Percentiles rank a stretch among this genome's conserved stretches.
phyloP scores from a whole-genome alignment of 2,797 vertebrate species.

The Xiphophorus birchmanni region DNA sequence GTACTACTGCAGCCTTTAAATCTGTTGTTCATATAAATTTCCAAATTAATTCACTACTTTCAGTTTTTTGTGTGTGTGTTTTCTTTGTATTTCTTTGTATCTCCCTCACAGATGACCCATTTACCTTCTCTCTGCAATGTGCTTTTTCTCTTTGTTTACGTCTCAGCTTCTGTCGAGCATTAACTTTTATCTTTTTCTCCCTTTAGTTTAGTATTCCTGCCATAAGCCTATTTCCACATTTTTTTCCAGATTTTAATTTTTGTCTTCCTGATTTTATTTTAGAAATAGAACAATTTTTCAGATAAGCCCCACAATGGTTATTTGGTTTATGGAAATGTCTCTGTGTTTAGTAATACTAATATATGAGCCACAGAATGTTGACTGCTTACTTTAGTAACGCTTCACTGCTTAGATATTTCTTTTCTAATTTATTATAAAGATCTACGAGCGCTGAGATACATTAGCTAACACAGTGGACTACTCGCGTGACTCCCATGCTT shows the following conservation, averaged over 20 bases:
- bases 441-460: conserved; percentile 39
- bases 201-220: conserved; percentile 40
- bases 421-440: conserved; percentile 35
- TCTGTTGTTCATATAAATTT: conserved; percentile 34
- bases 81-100: conserved; percentile 28
- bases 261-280: conserved; percentile 37
- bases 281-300: conserved; percentile 52
- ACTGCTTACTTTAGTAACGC: conserved; percentile 34
- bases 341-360: conserved; percentile 37
- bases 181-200: conserved; percentile 47
- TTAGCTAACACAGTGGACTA: conserved; percentile 34
- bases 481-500: conserved; percentile 42
- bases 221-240: conserved; percentile 47
- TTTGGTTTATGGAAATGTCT: conserved; percentile 44
- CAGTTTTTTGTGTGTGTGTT: conserved; percentile 22
- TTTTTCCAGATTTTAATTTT: conserved; percentile 23
- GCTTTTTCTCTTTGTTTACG: conserved; percentile 39
- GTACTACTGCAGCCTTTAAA: conserved; percentile 49
- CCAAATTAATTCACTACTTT: conserved; percentile 40
- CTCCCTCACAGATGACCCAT: conserved; percentile 35
- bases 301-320: conserved; percentile 38
- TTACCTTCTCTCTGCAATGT: conserved; percentile 24
- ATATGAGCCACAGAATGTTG: conserved; percentile 11
- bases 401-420: conserved; percentile 40
- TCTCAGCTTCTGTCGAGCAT: conserved; percentile 49